Evolutionary conservation across 2,113 vertebrate genomes (phyloP).

Genomic region (Saguinus midas): DNA sequence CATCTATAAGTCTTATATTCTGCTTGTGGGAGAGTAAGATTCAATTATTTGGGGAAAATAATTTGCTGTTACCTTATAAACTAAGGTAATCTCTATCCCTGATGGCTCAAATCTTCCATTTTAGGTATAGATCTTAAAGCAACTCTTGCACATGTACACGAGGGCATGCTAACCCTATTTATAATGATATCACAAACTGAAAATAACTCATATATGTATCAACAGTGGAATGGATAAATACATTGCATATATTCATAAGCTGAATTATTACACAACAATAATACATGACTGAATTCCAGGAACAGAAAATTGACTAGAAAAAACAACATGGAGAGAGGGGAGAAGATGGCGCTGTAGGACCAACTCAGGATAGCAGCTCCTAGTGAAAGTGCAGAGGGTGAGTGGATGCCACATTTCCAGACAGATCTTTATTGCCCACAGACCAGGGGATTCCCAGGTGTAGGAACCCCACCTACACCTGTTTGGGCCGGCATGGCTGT

Average conservation of each 20-base stretch:
- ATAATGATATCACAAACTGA: not conserved
- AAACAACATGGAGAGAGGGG: not conserved
- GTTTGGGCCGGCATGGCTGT: too few relatives aligned
- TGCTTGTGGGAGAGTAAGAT: not conserved
- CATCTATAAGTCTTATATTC: not conserved
- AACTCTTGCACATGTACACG: not conserved
- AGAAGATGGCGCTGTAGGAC: too few relatives aligned
- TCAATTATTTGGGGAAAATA: not conserved
- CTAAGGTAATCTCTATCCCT: not conserved
- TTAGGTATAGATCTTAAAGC: not conserved
- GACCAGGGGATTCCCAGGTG: too few relatives aligned
- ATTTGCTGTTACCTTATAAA: not conserved
- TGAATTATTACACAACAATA: not conserved
- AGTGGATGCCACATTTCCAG: too few relatives aligned
- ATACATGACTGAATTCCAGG: not conserved
- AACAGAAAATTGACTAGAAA: not conserved
- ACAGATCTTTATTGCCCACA: too few relatives aligned
- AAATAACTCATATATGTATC: not conserved
- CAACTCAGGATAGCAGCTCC: too few relatives aligned
- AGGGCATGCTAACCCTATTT: not conserved
- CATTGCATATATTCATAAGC: not conserved
- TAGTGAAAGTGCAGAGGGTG: too few relatives aligned
- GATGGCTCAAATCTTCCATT: not conserved
- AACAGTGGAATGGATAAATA: not conserved
- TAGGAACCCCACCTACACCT: too few relatives aligned